These are phyloP conservation scores for Schizaphis graminum DNA, from an alignment of 2,888 invertebrate genomes.

Conservation along the genomic window DNA sequence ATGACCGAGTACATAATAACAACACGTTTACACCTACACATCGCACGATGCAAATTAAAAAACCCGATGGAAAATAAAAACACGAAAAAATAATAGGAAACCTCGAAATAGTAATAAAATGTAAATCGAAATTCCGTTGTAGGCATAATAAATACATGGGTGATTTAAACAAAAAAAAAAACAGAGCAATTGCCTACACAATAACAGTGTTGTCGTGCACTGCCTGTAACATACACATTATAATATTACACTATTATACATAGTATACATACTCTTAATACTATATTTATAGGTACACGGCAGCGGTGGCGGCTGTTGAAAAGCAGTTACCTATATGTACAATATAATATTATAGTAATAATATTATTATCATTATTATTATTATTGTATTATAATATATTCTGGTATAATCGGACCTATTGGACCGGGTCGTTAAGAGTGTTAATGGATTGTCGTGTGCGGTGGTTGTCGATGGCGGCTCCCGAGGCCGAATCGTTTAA, in stretches of 20 bases:
- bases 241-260: background rate
- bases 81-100: background rate
- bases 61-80: background rate
- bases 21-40: background rate
- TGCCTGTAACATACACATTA: background rate
- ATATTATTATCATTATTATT: background rate
- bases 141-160: background rate
- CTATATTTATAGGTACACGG: background rate
- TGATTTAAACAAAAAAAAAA: background rate
- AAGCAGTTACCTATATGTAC: background rate
- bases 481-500: constrained; percentile 62
- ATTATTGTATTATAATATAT: background rate
- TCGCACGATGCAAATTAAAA: background rate
- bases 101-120: background rate
- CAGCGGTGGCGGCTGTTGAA: constrained; percentile 13
- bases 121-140: background rate
- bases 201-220: background rate
- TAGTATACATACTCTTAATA: background rate
- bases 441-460: constrained; percentile 59
- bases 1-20: background rate
- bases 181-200: background rate
- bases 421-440: constrained; percentile 49
- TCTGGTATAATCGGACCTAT: constrained; percentile 31
- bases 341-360: background rate
- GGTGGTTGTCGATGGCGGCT: constrained; percentile 25